Percentiles rank a stretch among this genome's conserved stretches.
Conservation (phyloP, 2,113 vertebrate genomes). For the Solea solea region DNA sequence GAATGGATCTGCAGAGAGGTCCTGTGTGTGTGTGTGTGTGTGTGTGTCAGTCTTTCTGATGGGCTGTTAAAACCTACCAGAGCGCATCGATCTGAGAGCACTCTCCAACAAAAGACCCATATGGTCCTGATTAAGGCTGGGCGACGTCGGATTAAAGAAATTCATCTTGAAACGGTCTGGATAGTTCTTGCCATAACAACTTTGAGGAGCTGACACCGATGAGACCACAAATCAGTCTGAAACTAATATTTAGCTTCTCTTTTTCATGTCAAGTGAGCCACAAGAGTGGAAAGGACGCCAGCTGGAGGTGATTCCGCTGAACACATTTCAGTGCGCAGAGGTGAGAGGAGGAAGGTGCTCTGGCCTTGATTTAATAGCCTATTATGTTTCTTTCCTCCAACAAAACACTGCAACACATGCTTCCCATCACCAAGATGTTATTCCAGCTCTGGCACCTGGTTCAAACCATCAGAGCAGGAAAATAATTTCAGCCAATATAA, state of each 20-base stretch:
- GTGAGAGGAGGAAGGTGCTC: conserved; percentile 33
- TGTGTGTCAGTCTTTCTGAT: conserved; percentile 55
- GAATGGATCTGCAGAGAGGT: conserved; percentile 46
- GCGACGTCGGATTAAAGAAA: conserved; percentile 71
- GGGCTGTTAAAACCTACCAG: conserved; percentile 70
- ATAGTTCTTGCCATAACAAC: conserved; percentile 74
- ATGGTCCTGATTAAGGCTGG: conserved; percentile 69
- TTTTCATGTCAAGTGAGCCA: conserved; percentile 65
- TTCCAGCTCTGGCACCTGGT: conserved; percentile 24
- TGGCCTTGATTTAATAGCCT: conserved; percentile 52
- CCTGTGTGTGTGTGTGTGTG: conserved; percentile 39
- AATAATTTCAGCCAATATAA: conserved; percentile 43
- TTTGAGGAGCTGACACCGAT: conserved; percentile 68
- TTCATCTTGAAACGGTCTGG: conserved; percentile 71
- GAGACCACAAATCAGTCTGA: conserved; percentile 79
- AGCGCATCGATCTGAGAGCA: conserved; percentile 51
- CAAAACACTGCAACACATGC: conserved; percentile 45
- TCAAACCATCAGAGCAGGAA: conserved; percentile 41
- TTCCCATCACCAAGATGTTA: conserved; percentile 53
- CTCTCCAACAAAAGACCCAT: conserved; percentile 64
- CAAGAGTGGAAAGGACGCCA: conserved; percentile 52
- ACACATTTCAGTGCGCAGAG: conserved; percentile 57
- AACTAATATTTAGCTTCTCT: conserved; percentile 71
- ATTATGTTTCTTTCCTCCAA: conserved; percentile 53
- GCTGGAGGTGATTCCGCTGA: conserved; percentile 39